phyloP scores from a whole-genome alignment of 2,113 vertebrate species.

The Asarcornis scutulata region DNA sequence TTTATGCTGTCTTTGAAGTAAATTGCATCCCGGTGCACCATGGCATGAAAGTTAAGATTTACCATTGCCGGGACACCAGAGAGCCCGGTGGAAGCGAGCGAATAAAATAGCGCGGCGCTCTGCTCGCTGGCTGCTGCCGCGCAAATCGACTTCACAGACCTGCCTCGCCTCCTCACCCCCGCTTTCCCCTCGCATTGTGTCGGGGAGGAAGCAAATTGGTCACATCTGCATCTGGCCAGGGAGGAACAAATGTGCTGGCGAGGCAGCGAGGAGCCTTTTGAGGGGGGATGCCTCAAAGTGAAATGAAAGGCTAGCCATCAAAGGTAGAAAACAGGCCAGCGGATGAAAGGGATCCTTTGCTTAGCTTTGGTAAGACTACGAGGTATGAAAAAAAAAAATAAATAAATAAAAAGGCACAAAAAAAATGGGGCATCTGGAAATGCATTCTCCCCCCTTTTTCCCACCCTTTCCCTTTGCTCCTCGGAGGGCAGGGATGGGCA shows the following conservation, averaged over 20 bases:
- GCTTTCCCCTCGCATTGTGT: constrained; percentile 38
- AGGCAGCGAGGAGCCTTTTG: constrained; percentile 49
- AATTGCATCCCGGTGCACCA: constrained; percentile 78
- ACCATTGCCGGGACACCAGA: constrained; percentile 72
- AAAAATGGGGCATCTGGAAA: constrained; percentile 42
- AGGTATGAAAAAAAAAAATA: not conserved
- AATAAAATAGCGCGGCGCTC: constrained; percentile 73
- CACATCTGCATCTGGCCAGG: constrained; percentile 62
- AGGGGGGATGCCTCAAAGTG: constrained; percentile 33
- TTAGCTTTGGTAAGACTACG: constrained; percentile 29
- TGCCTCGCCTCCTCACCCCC: constrained; percentile 62
- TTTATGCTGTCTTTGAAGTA: constrained; percentile 81
- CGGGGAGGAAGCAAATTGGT: constrained; percentile 49
- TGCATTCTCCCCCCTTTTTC: not conserved
- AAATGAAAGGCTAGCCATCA: constrained; percentile 64
- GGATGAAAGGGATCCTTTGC: constrained; percentile 53
- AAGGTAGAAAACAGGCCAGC: constrained; percentile 44
- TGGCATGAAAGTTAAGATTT: constrained; percentile 82
- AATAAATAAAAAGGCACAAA: not conserved
- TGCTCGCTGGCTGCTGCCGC: constrained; percentile 59
- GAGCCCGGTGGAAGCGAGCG: constrained; percentile 73
- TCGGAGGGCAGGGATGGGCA: constrained; percentile 12
- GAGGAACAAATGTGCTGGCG: constrained; percentile 62
- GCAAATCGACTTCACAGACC: constrained; percentile 59
- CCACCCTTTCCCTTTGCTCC: constrained; percentile 37